Base-by-base conservation (phyloP, 2,888 invertebrate species). In the Chironomus riparius region DNA sequence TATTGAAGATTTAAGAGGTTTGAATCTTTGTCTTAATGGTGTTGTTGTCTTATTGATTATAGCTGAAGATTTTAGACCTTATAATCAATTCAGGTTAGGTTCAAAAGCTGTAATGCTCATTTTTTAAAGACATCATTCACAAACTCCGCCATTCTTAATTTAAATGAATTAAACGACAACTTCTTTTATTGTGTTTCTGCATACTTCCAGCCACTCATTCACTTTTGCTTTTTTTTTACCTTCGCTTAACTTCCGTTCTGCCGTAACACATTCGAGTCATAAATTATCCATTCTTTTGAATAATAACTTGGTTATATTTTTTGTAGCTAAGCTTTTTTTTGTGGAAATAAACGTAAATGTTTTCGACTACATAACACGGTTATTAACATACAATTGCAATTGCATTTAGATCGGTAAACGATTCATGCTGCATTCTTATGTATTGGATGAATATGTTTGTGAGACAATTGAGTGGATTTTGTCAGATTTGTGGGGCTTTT, bases 331-430 rank as follows among this genome's bases (percentile, higher is more conserved):
- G 28, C 28, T 28, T 28, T n/a, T 28, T 28, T 38, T 38, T 38
- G 38, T 38, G 28, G 28, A 50, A 50, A 56, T n/a, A 56, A 56
- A 56, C 56, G 15, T 56, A 7, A 56, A 56, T 0, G 2, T 56
- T 56, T 56, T 56, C 12, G 65, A 65, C 65, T 65, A 22, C 65
- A 65, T 56, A 56, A 56, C 18, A 15, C 18, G 7, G 13, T 65
- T 18, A 65, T 65, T 65, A 65, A 21, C 65, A 65, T 65, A 65
- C 65, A 65, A 65, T 65, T 65, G 65, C 65, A 65, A 65, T 65
- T 65, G 65, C 65, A 65, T 65, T 65, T 65, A 65, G 65, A 65
- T 65, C 65, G 24, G 18, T 65, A 24, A 65, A 65, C 65, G 65
- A 65, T 24, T 65, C 65, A 65, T 13, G 24, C 21, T 65, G 65